phyloP scores from a whole-genome alignment of 2,113 vertebrate species.

The Furnarius figulus region DNA sequence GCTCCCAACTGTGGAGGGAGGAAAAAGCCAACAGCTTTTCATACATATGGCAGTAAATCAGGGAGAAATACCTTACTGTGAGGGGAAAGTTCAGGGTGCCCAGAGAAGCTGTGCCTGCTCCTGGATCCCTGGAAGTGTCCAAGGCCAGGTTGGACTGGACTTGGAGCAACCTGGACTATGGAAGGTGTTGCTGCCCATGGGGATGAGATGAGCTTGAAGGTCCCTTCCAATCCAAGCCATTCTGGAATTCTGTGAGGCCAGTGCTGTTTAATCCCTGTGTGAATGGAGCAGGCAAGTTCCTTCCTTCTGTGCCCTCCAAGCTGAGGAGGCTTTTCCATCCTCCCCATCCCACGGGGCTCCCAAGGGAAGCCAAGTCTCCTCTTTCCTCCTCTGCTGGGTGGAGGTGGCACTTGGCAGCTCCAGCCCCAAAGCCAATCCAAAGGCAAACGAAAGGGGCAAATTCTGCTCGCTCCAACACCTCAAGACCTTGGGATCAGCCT shows the following conservation, averaged over 20 bases:
- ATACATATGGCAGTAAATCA: not conserved
- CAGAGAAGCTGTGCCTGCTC: not conserved
- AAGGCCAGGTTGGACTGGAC: rapidly evolving
- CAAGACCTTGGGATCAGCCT: not conserved
- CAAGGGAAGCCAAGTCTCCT: rapidly evolving
- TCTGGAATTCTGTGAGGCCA: not conserved
- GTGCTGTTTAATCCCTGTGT: not conserved
- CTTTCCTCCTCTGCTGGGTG: not conserved
- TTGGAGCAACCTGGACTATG: not conserved
- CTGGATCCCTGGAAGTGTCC: not conserved
- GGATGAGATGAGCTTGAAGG: not conserved
- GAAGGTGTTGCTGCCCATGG: not conserved
- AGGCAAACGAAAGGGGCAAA: not conserved
- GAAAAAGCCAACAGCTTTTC: not conserved
- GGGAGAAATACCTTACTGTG: not conserved
- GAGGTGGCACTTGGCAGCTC: not conserved
- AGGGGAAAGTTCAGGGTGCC: not conserved
- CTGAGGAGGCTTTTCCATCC: not conserved
- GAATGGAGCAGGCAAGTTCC: not conserved
- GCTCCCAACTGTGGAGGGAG: not conserved
- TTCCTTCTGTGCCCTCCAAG: not conserved
- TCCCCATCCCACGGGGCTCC: rapidly evolving
- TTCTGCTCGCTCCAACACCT: rapidly evolving
- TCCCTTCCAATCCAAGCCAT: not conserved
- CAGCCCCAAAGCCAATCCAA: rapidly evolving